Conservation (phyloP, 2,113 vertebrate genomes). For the Clarias magur region DNA sequence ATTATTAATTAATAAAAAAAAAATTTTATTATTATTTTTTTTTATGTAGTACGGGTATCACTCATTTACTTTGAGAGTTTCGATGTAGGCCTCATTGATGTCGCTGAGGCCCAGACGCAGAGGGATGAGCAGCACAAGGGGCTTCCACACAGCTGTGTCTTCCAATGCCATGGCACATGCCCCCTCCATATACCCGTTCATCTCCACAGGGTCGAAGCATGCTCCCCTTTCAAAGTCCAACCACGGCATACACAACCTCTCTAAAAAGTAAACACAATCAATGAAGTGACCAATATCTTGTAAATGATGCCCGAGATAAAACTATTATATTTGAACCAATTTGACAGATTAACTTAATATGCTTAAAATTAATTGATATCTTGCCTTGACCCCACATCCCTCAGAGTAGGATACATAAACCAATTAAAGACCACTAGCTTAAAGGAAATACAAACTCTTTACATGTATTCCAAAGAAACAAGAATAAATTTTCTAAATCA, state of each 20-base stretch:
- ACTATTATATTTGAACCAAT: no score
- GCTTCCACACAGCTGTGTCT: constrained; percentile 80
- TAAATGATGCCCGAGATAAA: background rate
- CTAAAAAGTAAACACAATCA: constrained; percentile 63
- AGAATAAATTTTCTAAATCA: background rate
- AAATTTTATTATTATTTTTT: no score
- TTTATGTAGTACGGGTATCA: background rate
- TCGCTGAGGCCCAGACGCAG: constrained; percentile 94
- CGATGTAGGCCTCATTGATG: constrained; percentile 95
- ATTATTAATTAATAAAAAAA: no score
- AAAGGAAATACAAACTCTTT: background rate
- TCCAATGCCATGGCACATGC: constrained; percentile 73
- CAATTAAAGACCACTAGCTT: background rate
- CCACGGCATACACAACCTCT: constrained; percentile 82
- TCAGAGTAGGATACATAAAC: background rate
- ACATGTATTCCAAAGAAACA: background rate
- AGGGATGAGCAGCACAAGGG: constrained; percentile 93
- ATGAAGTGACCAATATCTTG: background rate
- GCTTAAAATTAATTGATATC: background rate
- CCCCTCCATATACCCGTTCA: constrained; percentile 77
- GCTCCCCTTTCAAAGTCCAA: constrained; percentile 69
- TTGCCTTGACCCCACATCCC: background rate
- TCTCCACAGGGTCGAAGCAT: constrained; percentile 58
- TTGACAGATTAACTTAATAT: background rate
- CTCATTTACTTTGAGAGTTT: constrained; percentile 89